phyloP scores from a whole-genome alignment of 2,888 invertebrate species.

The Pristionchus fissidentatus region DNA sequence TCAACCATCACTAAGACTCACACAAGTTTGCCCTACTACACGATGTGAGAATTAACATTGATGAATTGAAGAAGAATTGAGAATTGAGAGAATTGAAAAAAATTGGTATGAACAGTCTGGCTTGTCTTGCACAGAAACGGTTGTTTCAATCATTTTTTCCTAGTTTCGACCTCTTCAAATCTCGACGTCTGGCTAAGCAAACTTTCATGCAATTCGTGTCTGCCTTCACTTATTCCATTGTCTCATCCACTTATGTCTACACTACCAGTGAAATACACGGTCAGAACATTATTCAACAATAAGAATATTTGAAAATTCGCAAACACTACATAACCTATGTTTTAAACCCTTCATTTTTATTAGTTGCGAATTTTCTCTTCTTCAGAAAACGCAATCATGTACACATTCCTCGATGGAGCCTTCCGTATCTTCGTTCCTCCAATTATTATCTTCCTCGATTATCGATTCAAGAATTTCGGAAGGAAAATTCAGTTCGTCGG shows the following conservation, averaged over 20 bases:
- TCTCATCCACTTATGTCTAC: constrained; percentile 68
- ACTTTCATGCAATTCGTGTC: constrained; percentile 68
- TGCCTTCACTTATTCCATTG: constrained; percentile 70
- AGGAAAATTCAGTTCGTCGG: constrained; percentile 67
- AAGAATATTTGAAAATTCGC: not conserved
- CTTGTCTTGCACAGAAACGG: not conserved
- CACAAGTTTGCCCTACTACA: constrained; percentile 61
- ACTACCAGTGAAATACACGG: constrained; percentile 62
- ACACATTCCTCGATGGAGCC: constrained; percentile 68
- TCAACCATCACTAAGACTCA: constrained; percentile 62
- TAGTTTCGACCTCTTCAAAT: constrained; percentile 49
- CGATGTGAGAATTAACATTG: constrained; percentile 64
- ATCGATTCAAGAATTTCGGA: constrained; percentile 65
- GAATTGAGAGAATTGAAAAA: too few relatives aligned
- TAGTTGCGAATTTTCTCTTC: not conserved
- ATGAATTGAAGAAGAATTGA: constrained; percentile 56
- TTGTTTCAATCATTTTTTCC: not conserved
- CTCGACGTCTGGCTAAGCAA: constrained; percentile 67
- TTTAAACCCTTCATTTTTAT: not conserved
- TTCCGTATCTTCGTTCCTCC: constrained; percentile 68
- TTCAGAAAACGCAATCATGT: constrained; percentile 66
- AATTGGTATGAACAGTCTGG: not conserved
- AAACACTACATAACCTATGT: not conserved
- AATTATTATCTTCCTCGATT: constrained; percentile 67
- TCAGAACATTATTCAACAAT: constrained; percentile 32